phyloP scores from a whole-genome alignment of 2,113 vertebrate genomes.

The Anser brachyrhynchus region DNA sequence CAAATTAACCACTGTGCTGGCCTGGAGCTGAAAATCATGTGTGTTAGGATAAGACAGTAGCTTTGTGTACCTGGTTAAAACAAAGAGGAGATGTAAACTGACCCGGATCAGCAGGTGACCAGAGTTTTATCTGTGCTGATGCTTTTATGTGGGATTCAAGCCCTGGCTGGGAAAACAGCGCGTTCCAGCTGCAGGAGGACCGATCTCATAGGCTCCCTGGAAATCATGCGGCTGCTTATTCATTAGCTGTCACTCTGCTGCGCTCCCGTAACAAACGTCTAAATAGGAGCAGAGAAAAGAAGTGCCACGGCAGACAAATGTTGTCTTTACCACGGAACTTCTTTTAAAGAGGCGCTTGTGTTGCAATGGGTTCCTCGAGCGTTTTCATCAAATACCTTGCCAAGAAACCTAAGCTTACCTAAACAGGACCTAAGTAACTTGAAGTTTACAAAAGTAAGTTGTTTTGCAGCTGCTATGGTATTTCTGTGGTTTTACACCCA shows the following conservation, averaged over 20 bases:
- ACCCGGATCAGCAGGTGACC: not conserved
- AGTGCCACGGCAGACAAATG: not conserved
- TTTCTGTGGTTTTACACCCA: not conserved
- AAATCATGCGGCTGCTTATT: conserved; percentile 1
- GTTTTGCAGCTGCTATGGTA: not conserved
- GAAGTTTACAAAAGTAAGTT: not conserved
- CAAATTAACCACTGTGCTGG: not conserved
- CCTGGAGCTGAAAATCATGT: not conserved
- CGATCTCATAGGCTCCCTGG: not conserved
- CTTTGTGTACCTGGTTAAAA: not conserved
- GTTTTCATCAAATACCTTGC: not conserved
- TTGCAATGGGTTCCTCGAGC: not conserved
- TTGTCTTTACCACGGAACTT: not conserved
- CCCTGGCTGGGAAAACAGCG: not conserved
- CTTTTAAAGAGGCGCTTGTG: not conserved
- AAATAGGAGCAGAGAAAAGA: not conserved
- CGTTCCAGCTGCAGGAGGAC: not conserved
- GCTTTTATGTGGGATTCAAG: conserved; percentile 4
- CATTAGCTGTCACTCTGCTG: conserved; percentile 18
- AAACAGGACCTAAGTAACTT: not conserved
- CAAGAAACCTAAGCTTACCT: not conserved
- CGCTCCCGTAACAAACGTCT: not conserved
- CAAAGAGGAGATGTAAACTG: not conserved
- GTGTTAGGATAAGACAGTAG: not conserved
- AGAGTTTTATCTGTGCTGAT: not conserved